A percentile compares a stretch with the other conserved stretches of the same genome.
These are phyloP conservation scores for Xestia rhomboidea DNA, from an alignment of 2,888 invertebrate species.

Conservation along the genomic window DNA sequence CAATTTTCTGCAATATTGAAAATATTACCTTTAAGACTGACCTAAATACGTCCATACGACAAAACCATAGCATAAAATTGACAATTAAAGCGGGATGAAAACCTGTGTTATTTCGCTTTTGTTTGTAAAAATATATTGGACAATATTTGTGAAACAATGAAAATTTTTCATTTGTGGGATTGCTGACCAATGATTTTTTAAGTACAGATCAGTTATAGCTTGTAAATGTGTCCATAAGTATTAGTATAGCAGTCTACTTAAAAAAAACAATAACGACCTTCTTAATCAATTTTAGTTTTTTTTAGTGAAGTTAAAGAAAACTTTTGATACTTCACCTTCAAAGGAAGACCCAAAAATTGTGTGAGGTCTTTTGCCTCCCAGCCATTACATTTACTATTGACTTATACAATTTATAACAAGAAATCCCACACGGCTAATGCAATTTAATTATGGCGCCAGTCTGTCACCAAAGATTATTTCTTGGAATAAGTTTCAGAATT, in stretches of 20 bases:
- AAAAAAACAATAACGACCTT: neutral
- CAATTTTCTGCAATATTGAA: slow-evolving; percentile 34
- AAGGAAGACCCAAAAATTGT: neutral
- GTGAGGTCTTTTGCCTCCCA: neutral
- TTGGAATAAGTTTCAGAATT: neutral
- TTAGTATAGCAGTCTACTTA: neutral
- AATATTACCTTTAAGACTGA: slow-evolving; percentile 30
- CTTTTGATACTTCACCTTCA: neutral
- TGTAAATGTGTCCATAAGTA: neutral
- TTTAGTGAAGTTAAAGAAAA: neutral
- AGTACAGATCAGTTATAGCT: neutral
- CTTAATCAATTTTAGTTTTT: neutral
- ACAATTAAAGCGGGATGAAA: slow-evolving; percentile 31
- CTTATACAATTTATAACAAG: neutral
- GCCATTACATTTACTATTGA: neutral
- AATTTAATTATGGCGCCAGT: neutral
- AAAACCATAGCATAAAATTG: slow-evolving; percentile 30
- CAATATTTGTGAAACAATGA: neutral
- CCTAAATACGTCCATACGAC: slow-evolving; percentile 25
- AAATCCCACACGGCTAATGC: neutral
- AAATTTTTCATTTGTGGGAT: neutral
- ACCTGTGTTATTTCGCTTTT: neutral
- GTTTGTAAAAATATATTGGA: slow-evolving; percentile 11
- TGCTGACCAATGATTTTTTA: neutral
- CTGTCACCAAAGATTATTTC: neutral